These are phyloP conservation scores for Slavum lentiscoides DNA, from an alignment of 2,888 invertebrate species.

Conservation along the genomic window DNA sequence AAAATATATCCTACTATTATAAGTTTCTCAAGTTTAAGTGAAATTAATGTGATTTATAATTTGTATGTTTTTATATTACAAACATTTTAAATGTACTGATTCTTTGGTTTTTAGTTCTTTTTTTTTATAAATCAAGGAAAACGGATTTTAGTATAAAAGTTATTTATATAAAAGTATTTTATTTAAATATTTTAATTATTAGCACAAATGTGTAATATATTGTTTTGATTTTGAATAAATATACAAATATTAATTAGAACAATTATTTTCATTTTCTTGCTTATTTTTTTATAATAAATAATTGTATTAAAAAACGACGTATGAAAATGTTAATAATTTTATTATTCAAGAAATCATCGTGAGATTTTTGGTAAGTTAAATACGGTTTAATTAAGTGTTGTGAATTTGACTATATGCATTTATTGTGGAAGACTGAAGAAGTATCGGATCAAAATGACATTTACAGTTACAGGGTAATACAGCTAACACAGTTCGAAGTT, in stretches of 20 bases:
- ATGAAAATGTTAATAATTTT: too few species aligned
- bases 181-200: background rate
- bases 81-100: conserved; percentile 12
- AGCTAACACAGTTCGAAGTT: too few species aligned
- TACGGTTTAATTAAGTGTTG: too few species aligned
- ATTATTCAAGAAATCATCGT: too few species aligned
- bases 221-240: background rate
- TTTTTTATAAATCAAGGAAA: conserved; percentile 8
- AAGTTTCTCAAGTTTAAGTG: background rate
- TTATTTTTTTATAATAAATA: too few species aligned
- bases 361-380: too few species aligned
- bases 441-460: too few species aligned
- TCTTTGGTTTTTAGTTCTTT: background rate
- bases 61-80: background rate
- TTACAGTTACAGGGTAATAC: too few species aligned
- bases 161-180: conserved; percentile 15
- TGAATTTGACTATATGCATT: too few species aligned
- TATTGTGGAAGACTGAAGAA: too few species aligned
- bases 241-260: background rate
- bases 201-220: background rate
- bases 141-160: conserved; percentile 7
- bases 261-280: too few species aligned
- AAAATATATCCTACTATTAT: background rate
- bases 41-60: background rate
- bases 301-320: too few species aligned